These are phyloP conservation scores for Cotesia typhae DNA, from an alignment of 1,140 invertebrate genomes.

Conservation along the genomic window DNA sequence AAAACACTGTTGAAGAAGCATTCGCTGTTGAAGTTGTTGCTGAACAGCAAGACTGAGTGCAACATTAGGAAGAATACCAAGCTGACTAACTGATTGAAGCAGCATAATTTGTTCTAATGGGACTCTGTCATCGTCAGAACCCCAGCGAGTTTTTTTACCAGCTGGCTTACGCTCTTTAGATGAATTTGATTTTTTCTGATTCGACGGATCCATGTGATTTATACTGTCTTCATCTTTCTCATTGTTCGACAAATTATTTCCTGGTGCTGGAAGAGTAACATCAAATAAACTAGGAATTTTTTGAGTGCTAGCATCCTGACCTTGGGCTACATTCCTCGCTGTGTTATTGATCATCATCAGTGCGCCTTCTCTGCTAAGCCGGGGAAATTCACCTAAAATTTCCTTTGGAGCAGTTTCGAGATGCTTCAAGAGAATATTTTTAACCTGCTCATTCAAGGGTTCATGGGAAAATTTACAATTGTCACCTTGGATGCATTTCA, in stretches of 20 bases:
- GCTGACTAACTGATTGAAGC: constrained; percentile 58
- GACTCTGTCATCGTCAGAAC: constrained; percentile 63
- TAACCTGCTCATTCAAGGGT: constrained; percentile 73
- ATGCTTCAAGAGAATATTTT: constrained; percentile 73
- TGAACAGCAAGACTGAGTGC: constrained; percentile 54
- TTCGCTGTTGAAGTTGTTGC: constrained; percentile 49
- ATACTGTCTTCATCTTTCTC: constrained; percentile 45
- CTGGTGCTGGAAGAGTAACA: constrained; percentile 52
- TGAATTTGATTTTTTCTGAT: constrained; percentile 34
- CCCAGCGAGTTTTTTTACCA: constrained; percentile 63
- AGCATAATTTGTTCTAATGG: constrained; percentile 63
- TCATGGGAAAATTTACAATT: constrained; percentile 95
- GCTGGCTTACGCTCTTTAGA: constrained; percentile 55
- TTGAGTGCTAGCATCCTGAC: constrained; percentile 50
- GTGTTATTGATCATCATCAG: constrained; percentile 76
- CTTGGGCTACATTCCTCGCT: constrained; percentile 71
- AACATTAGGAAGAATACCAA: constrained; percentile 57
- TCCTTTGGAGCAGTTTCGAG: constrained; percentile 90
- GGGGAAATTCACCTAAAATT: constrained; percentile 86
- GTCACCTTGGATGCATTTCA: constrained; percentile 81
- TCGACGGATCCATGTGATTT: constrained; percentile 7
- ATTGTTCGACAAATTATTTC: constrained; percentile 40
- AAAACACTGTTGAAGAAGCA: constrained; percentile 39
- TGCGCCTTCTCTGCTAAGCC: constrained; percentile 80
- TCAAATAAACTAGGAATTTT: constrained; percentile 64